Base-by-base conservation (phyloP, 2,113 vertebrate genomes). In the Miniopterus natalensis region DNA sequence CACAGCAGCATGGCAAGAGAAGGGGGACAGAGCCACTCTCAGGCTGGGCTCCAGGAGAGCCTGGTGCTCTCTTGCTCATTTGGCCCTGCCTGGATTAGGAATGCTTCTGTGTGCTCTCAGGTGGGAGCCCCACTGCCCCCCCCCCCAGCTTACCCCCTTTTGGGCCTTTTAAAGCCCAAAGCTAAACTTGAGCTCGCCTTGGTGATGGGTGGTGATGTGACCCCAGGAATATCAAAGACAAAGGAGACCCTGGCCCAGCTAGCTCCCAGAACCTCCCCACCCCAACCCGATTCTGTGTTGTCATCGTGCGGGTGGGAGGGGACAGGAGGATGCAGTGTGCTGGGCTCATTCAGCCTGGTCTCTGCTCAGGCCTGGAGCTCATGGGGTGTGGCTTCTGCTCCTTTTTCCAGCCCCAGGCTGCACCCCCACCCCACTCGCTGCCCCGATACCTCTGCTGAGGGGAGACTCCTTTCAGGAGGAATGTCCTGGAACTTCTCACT, bases 381-480 rank as follows among this genome's bases (percentile, higher is more conserved):
- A 36, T 36, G 36, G 36, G 36, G 36, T 36, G 36, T 36, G 36
- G 36, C 36, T 36, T 36, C 36, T 36, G 36, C 36, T 36, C 36
- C 36, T 36, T 36, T 36, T 36, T 36, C 36, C 36, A 36, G 36
- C 36, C 36, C 36, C 36, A 36, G 36, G 36, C 2, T 36, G 36
- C 23, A 12, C 25, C 11, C 8, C 9, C 8, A 4, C 1, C 27
- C 14, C 0, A 0, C 20, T 31, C 0, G 0, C n/a, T 23, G 31
- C 51, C 1, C 49, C 55, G 8, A 29, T 10, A 59, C 68, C 51
- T 1, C 20, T 9, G 18, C 59, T 2, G 25, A 68, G 51, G 29
- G 21, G 23, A 40, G 36, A 5, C 51, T 57, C 23, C 17, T 74
- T 40, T 25, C 2, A 29, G 66, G 51, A 70, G 29, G 70, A 79